Conservation (phyloP, 2,113 vertebrate genomes). For the Nannobrachium achirus region DNA sequence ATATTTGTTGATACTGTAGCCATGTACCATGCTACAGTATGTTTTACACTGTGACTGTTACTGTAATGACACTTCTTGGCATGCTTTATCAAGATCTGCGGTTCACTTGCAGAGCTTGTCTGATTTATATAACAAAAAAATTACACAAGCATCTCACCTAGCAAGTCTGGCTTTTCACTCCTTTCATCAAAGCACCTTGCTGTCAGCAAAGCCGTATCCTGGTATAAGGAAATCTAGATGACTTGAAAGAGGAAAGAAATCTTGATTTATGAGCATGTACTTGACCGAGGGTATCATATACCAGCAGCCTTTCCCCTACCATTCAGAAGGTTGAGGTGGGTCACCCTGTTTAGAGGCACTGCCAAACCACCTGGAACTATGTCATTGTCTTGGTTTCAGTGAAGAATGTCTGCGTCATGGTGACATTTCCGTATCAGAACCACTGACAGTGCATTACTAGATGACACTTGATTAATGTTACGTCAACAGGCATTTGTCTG, state of each 20-base stretch:
- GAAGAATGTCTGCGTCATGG: too few species aligned
- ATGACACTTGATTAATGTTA: too few species aligned
- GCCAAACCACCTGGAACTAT: too few species aligned
- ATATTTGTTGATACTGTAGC: too few species aligned
- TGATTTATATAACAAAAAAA: conserved; percentile 15
- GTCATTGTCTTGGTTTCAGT: too few species aligned
- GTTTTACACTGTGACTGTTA: too few species aligned
- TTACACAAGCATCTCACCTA: conserved; percentile 3
- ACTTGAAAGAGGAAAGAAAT: conserved; percentile 14
- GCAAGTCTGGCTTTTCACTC: conserved; percentile 10
- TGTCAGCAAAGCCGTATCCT: conserved; percentile 3
- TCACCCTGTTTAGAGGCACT: neutral
- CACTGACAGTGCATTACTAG: too few species aligned
- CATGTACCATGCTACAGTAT: too few species aligned
- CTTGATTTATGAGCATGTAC: neutral
- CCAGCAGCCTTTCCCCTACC: neutral
- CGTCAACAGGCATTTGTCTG: too few species aligned
- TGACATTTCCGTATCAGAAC: too few species aligned
- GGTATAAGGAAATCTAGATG: conserved; percentile 23
- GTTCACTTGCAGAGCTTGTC: conserved; percentile 37
- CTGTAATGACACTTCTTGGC: too few species aligned
- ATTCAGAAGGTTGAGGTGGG: neutral
- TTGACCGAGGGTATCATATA: neutral
- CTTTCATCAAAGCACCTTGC: neutral
- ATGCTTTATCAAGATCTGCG: conserved; percentile 1